phyloP scores from a whole-genome alignment of 2,797 vertebrate genomes.

The Sebastes hubbsi region DNA sequence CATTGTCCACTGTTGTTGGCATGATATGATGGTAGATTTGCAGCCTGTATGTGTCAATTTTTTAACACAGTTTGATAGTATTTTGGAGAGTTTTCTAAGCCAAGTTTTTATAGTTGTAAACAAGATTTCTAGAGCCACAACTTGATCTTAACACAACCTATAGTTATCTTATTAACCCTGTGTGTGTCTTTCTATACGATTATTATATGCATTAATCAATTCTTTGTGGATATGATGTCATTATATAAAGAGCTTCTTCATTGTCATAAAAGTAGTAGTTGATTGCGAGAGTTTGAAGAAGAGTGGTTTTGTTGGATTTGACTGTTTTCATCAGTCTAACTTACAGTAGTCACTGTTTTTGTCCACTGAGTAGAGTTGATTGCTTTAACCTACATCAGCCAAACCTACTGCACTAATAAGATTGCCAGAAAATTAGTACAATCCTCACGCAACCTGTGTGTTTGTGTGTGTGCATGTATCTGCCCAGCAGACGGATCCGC shows the following conservation, averaged over 20 bases:
- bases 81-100: neutral
- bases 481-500: conserved; percentile 86
- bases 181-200: neutral
- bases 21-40: neutral
- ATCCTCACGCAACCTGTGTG: conserved; percentile 44
- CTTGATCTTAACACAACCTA: neutral
- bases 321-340: neutral
- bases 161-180: neutral
- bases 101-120: neutral
- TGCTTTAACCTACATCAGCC: conserved; percentile 49
- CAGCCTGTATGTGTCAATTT: neutral
- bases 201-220: neutral
- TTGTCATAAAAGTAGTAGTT: neutral
- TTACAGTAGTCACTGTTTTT: neutral
- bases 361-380: conserved; percentile 5
- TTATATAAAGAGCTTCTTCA: neutral
- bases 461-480: conserved; percentile 17
- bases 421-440: conserved; percentile 50
- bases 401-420: conserved; percentile 47
- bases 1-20: neutral
- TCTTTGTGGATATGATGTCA: neutral
- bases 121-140: neutral
- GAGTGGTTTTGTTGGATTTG: neutral
- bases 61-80: neutral
- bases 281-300: neutral